Evolutionary conservation across 2,113 vertebrate species (phyloP).

Genomic region (Aegotheles bennettii): DNA sequence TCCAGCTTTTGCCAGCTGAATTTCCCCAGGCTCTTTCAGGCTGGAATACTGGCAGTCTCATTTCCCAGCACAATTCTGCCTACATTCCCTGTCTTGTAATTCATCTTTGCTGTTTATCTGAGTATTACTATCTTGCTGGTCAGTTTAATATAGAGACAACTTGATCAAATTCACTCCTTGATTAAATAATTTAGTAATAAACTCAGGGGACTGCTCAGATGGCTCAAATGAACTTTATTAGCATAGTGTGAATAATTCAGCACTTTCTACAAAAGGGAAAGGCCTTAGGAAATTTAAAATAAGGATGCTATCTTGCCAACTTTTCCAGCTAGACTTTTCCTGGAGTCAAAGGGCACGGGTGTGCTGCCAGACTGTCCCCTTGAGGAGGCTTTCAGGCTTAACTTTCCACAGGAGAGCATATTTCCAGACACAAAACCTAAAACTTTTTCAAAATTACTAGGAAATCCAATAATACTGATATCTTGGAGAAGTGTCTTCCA

Average conservation of each 20-base stretch:
- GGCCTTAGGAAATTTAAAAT: neutral
- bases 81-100: neutral
- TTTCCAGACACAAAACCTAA: neutral
- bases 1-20: neutral
- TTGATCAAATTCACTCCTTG: neutral
- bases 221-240: slow-evolving; percentile 37
- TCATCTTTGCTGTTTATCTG: neutral
- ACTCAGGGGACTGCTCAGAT: neutral
- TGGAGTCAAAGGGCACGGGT: neutral
- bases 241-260: slow-evolving; percentile 36
- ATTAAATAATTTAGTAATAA: slow-evolving; percentile 39
- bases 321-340: neutral
- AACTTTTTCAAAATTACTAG: neutral
- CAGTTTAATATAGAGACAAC: neutral
- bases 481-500: neutral
- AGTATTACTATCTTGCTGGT: neutral
- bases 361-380: neutral
- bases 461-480: neutral
- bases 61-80: neutral
- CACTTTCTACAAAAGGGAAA: neutral
- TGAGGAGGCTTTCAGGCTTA: neutral
- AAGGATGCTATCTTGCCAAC: neutral
- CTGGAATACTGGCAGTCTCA: neutral
- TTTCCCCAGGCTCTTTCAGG: neutral
- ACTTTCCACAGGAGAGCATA: neutral